Conservation (phyloP, 2,113 vertebrate species). For the Pluvianellus socialis region DNA sequence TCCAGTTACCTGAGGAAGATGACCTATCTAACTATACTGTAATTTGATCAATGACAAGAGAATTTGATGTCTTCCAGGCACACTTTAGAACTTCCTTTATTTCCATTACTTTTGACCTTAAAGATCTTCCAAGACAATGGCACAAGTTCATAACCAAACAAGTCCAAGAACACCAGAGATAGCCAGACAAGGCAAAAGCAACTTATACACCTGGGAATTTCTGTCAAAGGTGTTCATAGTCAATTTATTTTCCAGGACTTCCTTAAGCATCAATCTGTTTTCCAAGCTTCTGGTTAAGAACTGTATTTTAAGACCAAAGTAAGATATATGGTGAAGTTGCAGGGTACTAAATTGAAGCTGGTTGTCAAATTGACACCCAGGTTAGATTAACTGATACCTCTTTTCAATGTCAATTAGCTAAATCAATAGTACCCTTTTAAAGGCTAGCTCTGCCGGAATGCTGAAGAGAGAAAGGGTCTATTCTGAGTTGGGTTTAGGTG, state of each 20-base stretch:
- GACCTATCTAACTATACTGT: background rate
- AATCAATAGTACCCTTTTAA: background rate
- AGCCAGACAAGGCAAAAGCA: background rate
- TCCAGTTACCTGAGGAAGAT: background rate
- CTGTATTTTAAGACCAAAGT: background rate
- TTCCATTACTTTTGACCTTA: conserved; percentile 31
- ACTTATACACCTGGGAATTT: background rate
- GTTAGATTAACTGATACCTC: background rate
- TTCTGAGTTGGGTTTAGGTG: background rate
- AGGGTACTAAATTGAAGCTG: background rate
- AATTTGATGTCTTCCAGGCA: conserved; percentile 30
- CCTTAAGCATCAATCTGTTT: background rate
- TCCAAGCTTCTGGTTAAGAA: background rate
- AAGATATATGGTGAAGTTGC: background rate
- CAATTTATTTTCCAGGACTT: background rate
- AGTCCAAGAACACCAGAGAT: background rate
- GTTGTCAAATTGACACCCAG: background rate
- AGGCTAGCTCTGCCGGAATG: background rate
- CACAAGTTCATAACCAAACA: background rate
- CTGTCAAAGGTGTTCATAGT: background rate
- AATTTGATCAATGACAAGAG: conserved; percentile 36
- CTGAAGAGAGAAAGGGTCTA: background rate
- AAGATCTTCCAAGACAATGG: background rate
- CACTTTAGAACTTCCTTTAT: conserved; percentile 29
- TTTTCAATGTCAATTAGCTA: background rate